Evolutionary conservation across 2,888 invertebrate species (phyloP).

Genomic region (Drosophila greeni): DNA sequence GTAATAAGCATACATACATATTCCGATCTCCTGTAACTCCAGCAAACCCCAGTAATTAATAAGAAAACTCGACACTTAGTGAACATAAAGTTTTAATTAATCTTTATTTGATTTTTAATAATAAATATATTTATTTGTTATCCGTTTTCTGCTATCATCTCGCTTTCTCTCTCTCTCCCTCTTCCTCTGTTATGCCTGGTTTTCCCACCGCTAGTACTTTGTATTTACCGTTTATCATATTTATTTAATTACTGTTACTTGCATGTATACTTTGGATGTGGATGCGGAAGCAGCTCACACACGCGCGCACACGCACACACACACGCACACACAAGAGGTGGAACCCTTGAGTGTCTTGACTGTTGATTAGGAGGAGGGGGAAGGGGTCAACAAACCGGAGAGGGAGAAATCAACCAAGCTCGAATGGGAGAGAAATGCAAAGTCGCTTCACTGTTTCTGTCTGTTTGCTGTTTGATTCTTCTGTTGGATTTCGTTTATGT

Average conservation of each 20-base stretch:
- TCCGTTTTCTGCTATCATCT: constrained; percentile 29
- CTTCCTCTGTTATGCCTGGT: constrained; percentile 29
- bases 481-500: constrained; percentile 5
- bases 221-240: constrained; percentile 24
- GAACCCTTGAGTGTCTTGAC: constrained; percentile 8
- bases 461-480: constrained; percentile 1
- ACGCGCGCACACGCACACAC: not conserved
- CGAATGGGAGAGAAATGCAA: constrained; percentile 27
- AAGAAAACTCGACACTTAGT: constrained; percentile 39
- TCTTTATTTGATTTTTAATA: constrained; percentile 70
- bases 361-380: not conserved
- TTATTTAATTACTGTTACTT: constrained; percentile 31
- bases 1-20: too few species aligned
- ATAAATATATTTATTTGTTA: constrained; percentile 68
- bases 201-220: constrained; percentile 30
- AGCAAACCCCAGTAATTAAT: not conserved
- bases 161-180: constrained; percentile 27
- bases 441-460: constrained; percentile 1
- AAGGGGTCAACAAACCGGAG: constrained; percentile 20
- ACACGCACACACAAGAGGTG: constrained; percentile 5
- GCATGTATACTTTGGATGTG: constrained; percentile 24
- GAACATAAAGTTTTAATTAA: constrained; percentile 67
- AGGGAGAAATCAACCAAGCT: constrained; percentile 19
- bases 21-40: not conserved
- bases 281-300: constrained; percentile 13